Evolutionary conservation across 2,888 invertebrate species (phyloP).

Genomic region (Beris chalybata): DNA sequence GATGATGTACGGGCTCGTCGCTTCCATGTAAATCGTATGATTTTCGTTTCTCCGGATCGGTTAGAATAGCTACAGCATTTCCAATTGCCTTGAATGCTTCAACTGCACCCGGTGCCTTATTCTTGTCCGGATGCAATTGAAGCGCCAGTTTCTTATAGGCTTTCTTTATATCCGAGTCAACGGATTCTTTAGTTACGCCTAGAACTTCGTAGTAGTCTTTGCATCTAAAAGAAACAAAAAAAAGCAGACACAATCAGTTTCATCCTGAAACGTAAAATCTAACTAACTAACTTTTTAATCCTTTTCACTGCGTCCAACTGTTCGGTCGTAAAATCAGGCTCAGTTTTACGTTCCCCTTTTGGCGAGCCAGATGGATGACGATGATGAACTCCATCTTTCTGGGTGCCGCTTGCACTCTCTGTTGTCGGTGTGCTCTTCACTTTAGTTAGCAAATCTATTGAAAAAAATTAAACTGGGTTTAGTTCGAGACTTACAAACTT

Average conservation of each 20-base stretch:
- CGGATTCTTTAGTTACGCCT: conserved; percentile 65
- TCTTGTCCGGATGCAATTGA: conserved; percentile 83
- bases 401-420: conserved; percentile 45
- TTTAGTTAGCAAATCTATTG: conserved; percentile 56
- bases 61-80: conserved; percentile 77
- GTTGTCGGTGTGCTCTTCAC: conserved; percentile 57
- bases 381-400: conserved; percentile 51
- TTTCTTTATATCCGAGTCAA: conserved; percentile 70
- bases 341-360: conserved; percentile 42
- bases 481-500: no score
- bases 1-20: conserved; percentile 17
- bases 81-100: conserved; percentile 84
- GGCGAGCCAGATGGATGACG: conserved; percentile 43
- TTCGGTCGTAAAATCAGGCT: conserved; percentile 70
- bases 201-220: conserved; percentile 81
- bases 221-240: conserved; percentile 51
- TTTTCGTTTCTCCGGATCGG: conserved; percentile 71
- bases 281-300: conserved; percentile 47
- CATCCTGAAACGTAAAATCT: neutral
- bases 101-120: conserved; percentile 76
- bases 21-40: conserved; percentile 66
- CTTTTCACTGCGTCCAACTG: conserved; percentile 72
- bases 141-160: conserved; percentile 74
- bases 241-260: neutral
- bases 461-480: neutral